Evolutionary conservation across 2,113 vertebrate species (phyloP), one percentile per base, ranked within the genome.

Genomic region (Antigone vipio): DNA sequence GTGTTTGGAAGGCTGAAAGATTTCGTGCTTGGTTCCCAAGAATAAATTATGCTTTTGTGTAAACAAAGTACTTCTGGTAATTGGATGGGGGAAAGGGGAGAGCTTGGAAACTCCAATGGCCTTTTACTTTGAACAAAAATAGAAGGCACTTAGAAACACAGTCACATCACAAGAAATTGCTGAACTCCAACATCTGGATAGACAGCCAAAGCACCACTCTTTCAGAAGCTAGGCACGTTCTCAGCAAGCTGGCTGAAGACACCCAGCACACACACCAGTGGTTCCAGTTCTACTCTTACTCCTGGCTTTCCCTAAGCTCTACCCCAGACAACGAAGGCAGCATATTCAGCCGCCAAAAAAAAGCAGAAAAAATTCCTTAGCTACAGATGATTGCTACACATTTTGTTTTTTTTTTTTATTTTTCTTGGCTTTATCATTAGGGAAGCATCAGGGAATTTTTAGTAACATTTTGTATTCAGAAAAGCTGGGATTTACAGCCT

Each of bases 261-360:
- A 73, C 22, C 40, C 45, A 76, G n/a, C 29, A 71, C 2, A 15
- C 4, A 12, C 1, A 59, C 20, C 35, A 72, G 9, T 16, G 32
- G 47, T n/a, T 62, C 24, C 63, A 72, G 30, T 34, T 74, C 58
- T 64, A 8, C 47, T 38, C 77, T 35, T 58, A 63, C 21, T 69
- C 56, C 23, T 47, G 44, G n/a, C 26, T 76, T 50, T 44, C 55
- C 27, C 11, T 50, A 30, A 81, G 26, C 14, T 40, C 44, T 55
- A 1, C 40, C 63, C 44, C 1, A 4, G 12, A 24, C 21, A 71
- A 55, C 3, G 4, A 79, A 67, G 34, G 12, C 63, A 52, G 52
- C 0, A 0, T 22, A 26, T 71, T 67, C 80, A 66, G 59, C n/a
- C 0, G 0, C 72, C 17, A 32, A 58, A 52, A 11, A 34, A 85